Conservation (phyloP, 2,797 vertebrate species). For the Alca torda region DNA sequence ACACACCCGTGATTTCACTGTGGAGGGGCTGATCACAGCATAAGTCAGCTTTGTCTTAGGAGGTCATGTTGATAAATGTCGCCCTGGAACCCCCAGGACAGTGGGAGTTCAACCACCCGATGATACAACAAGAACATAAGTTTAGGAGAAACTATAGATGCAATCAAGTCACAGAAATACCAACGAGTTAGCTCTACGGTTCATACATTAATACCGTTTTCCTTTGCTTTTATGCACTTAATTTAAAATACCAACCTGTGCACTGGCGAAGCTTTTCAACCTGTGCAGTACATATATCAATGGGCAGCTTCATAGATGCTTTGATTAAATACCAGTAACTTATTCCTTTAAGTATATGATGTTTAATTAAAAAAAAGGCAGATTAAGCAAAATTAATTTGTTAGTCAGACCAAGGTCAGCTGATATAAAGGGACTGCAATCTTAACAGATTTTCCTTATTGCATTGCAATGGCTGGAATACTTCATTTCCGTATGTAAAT, state of each 20-base stretch:
- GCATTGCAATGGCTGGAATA: not conserved
- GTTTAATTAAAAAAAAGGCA: not conserved
- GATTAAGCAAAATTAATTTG: not conserved
- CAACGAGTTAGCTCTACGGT: accelerated
- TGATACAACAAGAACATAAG: accelerated
- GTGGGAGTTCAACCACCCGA: not conserved
- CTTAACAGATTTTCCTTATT: not conserved
- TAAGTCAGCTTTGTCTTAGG: not conserved
- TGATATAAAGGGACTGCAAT: not conserved
- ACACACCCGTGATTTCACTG: not conserved
- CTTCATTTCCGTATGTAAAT: not conserved
- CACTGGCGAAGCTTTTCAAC: not conserved
- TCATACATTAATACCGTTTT: not conserved
- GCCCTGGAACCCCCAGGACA: not conserved
- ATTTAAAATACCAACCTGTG: not conserved
- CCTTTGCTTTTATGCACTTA: not conserved
- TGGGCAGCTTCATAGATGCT: not conserved
- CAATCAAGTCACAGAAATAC: not conserved
- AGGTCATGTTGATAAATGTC: not conserved
- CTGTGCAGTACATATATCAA: not conserved
- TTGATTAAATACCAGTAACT: not conserved
- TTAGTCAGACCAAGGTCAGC: not conserved
- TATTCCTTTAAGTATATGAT: not conserved
- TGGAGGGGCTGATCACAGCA: not conserved
- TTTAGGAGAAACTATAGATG: not conserved